These are phyloP conservation scores for Microtus oregoni DNA, from an alignment of 2,113 vertebrate species.

Conservation along the genomic window DNA sequence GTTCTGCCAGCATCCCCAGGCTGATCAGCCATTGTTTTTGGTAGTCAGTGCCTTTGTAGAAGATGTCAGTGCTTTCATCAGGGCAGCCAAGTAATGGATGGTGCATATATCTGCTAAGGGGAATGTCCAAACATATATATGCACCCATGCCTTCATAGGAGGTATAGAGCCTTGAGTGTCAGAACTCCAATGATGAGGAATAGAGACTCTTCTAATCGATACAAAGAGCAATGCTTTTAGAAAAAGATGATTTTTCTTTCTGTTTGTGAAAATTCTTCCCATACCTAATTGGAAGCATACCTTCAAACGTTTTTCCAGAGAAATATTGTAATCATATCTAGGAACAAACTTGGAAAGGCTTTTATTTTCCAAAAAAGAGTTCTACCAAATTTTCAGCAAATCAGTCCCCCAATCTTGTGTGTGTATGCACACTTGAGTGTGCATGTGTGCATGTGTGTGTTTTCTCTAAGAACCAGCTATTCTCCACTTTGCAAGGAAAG, in stretches of 20 bases:
- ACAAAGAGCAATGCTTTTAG: slow-evolving; percentile 30
- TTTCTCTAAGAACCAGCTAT: background rate
- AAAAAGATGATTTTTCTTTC: slow-evolving; percentile 12
- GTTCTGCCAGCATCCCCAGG: background rate
- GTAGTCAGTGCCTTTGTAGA: background rate
- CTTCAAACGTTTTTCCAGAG: slow-evolving; percentile 16
- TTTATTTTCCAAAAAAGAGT: background rate
- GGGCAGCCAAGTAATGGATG: slow-evolving; percentile 1
- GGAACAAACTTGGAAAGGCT: background rate
- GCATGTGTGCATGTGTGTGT: background rate
- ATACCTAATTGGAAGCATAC: background rate
- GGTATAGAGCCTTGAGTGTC: background rate
- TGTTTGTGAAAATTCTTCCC: slow-evolving; percentile 33
- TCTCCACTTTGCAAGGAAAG: background rate
- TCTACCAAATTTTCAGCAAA: background rate
- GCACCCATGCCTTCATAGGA: background rate
- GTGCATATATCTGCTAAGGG: background rate
- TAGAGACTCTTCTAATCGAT: background rate
- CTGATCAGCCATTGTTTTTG: background rate
- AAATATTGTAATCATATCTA: slow-evolving; percentile 14
- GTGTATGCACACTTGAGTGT: background rate
- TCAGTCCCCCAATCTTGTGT: background rate
- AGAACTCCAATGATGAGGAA: background rate
- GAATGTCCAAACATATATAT: background rate
- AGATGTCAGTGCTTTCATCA: background rate